These are phyloP conservation scores for Nematopogon swammerdamellus DNA, from an alignment of 2,888 invertebrate genomes.

Conservation along the genomic window DNA sequence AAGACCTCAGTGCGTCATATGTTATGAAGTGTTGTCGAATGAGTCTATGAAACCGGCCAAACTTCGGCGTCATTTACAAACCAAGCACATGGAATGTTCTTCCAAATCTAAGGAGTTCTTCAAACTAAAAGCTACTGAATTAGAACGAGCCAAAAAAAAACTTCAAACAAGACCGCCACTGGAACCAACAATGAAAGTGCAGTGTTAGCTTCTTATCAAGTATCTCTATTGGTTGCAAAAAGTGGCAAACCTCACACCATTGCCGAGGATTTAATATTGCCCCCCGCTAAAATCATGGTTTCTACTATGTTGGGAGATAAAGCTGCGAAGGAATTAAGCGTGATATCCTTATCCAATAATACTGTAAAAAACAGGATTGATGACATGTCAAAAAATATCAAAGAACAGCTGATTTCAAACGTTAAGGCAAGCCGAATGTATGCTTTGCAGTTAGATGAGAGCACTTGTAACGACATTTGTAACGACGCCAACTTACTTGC, in stretches of 20 bases:
- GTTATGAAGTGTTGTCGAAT: constrained; percentile 1
- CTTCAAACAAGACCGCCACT: constrained; percentile 7
- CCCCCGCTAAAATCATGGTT: neutral
- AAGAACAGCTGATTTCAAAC: constrained; percentile 10
- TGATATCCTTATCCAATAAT: no score
- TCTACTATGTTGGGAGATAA: constrained; percentile 8
- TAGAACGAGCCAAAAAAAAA: constrained; percentile 8
- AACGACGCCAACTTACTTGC: no score
- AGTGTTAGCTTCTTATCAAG: constrained; percentile 1
- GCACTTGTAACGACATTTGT: no score
- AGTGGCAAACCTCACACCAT: neutral
- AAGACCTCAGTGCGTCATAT: no score
- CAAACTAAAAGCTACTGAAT: constrained; percentile 8
- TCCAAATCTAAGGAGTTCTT: constrained; percentile 9
- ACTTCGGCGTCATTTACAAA: constrained; percentile 4
- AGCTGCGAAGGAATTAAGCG: constrained; percentile 9
- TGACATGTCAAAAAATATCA: constrained; percentile 9
- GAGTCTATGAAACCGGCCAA: constrained; percentile 4
- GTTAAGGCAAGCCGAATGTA: constrained; percentile 11
- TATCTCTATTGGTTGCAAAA: constrained; percentile 3
- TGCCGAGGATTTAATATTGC: constrained; percentile 1
- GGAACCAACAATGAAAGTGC: constrained; percentile 5
- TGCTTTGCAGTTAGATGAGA: no score
- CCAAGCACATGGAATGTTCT: neutral
- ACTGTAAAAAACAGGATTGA: constrained; percentile 4